Base-by-base conservation (phyloP, 2,113 vertebrate species). In the Loxodonta africana region DNA sequence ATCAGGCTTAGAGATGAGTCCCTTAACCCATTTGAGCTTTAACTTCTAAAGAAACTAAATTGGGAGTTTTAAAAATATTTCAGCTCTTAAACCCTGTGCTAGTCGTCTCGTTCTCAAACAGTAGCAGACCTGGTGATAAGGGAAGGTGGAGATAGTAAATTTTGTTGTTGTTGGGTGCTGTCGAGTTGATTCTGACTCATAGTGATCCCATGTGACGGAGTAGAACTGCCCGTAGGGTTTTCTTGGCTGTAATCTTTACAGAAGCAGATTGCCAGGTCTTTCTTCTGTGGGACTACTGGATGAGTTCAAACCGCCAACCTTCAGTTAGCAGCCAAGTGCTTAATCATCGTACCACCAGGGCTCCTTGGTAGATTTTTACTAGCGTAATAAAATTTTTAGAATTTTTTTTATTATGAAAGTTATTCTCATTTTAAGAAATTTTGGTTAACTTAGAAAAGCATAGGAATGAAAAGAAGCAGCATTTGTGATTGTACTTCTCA, bases 1-100 rank as follows among this genome's bases (percentile, higher is more conserved):
- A 85, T 82, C 46, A 9, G 48, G 6, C 21, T 77, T 63, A 10
- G n/a, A 87, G 37, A 62, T 91, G 60, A 90, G 37, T 84, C 23
- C 9, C 2, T 94, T 83, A 77, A 94, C 33, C 41, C 78, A 18
- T 81, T 74, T 48, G 85, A 89, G 10, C 26, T 37, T 57, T 93
- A 77, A 77, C 41, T 71, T 96, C n/a, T 63, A 44, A 51, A 87
- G 51, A 83, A 95, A 81, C 23, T 44, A 30, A 90, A 92, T 81
- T 65, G 37, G 33, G 63, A 88, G 23, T 90, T 77, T 82, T 89
- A 77, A 97, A 88, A 83, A 84, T 33, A 26, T 76, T 85, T 91
- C 18, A 84, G 21, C 41, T 95, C 20, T 81, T 95, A 48, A 92
- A 9, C 82, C 41, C 12, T 85, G 5, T 53, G 4, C 2, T 51